A percentile compares a stretch with the other conserved stretches of the same genome.
Evolutionary conservation across 2,888 invertebrate genomes (phyloP).

Genomic region (Margaritifera margaritifera): DNA sequence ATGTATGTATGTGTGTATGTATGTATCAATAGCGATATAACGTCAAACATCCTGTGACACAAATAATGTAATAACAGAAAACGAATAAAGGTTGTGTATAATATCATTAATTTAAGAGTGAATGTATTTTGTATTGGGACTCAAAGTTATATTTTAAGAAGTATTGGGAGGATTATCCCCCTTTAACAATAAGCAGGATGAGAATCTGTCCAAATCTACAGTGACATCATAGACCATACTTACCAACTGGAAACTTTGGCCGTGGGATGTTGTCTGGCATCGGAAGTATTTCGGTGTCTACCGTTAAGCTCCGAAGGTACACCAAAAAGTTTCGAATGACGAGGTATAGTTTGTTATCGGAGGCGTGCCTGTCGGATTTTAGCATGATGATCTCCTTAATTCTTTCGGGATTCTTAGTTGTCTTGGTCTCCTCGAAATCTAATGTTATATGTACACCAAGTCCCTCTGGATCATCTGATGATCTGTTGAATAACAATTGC

Average conservation of each 20-base stretch:
- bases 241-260: slow-evolving; percentile 4
- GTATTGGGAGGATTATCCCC: too few relatives aligned
- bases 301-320: slow-evolving; percentile 36
- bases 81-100: too few relatives aligned
- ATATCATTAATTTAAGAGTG: too few relatives aligned
- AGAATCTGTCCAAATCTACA: too few relatives aligned
- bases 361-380: slow-evolving; percentile 38
- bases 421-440: slow-evolving; percentile 43
- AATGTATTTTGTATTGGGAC: too few relatives aligned
- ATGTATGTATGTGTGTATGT: too few relatives aligned
- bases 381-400: slow-evolving; percentile 42
- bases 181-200: too few relatives aligned
- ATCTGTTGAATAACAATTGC: too few relatives aligned
- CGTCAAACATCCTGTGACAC: too few relatives aligned
- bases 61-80: too few relatives aligned
- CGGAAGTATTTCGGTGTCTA: slow-evolving; percentile 34
- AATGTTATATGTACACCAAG: slow-evolving; percentile 35
- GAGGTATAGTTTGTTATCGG: slow-evolving; percentile 38
- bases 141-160: too few relatives aligned
- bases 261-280: slow-evolving; percentile 18
- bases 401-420: slow-evolving; percentile 34
- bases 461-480: slow-evolving; percentile 8
- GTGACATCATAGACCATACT: background rate
- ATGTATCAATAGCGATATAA: too few relatives aligned
- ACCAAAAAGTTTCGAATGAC: slow-evolving; percentile 41